A percentile compares a stretch with the other conserved stretches of the same genome.
These are phyloP conservation scores for Ptychoptera albimana DNA, from an alignment of 2,888 invertebrate genomes.

Conservation along the genomic window DNA sequence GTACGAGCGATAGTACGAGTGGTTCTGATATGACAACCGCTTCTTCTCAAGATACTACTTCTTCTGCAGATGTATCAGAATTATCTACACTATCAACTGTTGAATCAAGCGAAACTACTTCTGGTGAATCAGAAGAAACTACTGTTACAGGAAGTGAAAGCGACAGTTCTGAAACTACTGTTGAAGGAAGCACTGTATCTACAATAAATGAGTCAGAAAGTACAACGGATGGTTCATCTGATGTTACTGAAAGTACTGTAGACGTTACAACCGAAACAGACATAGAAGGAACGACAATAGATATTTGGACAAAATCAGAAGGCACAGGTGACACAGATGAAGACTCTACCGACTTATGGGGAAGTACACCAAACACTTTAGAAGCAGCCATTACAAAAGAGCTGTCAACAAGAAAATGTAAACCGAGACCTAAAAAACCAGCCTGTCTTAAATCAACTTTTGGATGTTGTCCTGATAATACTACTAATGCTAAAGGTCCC, in stretches of 20 bases:
- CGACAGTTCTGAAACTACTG: constrained; percentile 8
- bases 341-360: constrained; percentile 30
- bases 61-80: constrained; percentile 8
- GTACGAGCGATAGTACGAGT: not conserved
- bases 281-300: constrained; percentile 19
- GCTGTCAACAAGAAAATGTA: constrained; percentile 34
- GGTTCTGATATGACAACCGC: constrained; percentile 6
- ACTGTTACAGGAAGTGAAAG: constrained; percentile 9
- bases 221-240: constrained; percentile 10
- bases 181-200: constrained; percentile 2
- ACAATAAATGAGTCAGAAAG: constrained; percentile 5
- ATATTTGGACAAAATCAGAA: constrained; percentile 23
- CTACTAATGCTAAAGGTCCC: constrained; percentile 61
- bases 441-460: constrained; percentile 48
- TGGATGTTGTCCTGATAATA: constrained; percentile 76
- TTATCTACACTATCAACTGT: constrained; percentile 6
- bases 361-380: constrained; percentile 37
- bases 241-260: constrained; percentile 3
- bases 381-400: constrained; percentile 35
- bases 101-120: constrained; percentile 9
- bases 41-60: constrained; percentile 8
- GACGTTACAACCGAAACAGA: constrained; percentile 10
- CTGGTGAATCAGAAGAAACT: constrained; percentile 6
- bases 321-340: constrained; percentile 13
- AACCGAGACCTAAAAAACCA: constrained; percentile 35